Evolutionary conservation across 2,888 invertebrate species (phyloP).

Genomic region (Brenthis ino): DNA sequence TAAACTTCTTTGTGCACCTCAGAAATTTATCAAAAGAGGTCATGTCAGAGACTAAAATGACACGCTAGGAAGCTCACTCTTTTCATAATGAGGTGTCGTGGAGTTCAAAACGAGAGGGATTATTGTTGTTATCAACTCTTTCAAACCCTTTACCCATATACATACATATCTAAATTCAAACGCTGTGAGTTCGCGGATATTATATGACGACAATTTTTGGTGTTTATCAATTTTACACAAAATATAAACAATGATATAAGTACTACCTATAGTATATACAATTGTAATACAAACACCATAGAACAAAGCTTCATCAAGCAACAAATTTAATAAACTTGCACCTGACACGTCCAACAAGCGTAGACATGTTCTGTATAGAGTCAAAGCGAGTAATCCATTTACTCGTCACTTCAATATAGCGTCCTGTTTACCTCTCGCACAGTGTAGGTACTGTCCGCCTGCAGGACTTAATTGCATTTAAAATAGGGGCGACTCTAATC

Average conservation of each 20-base stretch:
- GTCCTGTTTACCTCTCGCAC: conserved; percentile 3
- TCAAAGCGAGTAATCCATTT: conserved; percentile 16
- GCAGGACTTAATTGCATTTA: conserved; percentile 7
- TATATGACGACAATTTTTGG: not conserved
- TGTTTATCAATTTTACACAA: too few species aligned
- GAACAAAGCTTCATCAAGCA: not conserved
- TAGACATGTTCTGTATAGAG: conserved; percentile 4
- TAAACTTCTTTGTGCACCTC: conserved; percentile 18
- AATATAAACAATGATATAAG: too few species aligned
- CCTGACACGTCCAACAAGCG: not conserved
- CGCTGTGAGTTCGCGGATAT: not conserved
- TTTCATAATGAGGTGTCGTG: conserved; percentile 24
- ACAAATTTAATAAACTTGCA: conserved; percentile 12
- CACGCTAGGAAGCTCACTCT: conserved; percentile 18
- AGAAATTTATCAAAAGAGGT: conserved; percentile 28
- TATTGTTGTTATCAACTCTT: conserved; percentile 12
- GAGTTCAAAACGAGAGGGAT: conserved; percentile 10
- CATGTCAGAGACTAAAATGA: conserved; percentile 23
- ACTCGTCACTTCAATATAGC: conserved; percentile 13
- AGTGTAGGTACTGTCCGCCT: not conserved
- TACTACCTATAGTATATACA: too few species aligned
- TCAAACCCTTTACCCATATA: not conserved
- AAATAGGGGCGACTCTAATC: not conserved
- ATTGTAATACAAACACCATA: too few species aligned
- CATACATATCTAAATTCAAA: not conserved